Percentiles rank a stretch among this genome's conserved stretches.
Conservation (phyloP, 1,140 invertebrate species). For the Drosophila virilis region DNA sequence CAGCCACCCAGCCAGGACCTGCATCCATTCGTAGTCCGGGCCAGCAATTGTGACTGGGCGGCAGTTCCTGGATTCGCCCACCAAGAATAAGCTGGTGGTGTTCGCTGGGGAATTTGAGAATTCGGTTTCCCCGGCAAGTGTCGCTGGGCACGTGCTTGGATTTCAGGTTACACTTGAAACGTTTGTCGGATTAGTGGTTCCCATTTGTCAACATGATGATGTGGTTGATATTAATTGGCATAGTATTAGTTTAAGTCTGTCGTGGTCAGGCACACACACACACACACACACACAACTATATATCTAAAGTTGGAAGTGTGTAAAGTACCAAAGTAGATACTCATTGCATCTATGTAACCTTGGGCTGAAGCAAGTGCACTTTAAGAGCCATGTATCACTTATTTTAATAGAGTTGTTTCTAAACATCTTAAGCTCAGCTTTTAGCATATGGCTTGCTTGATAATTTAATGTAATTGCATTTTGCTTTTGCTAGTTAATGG, state of each 20-base stretch:
- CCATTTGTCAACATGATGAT: conserved; percentile 76
- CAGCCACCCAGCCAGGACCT: conserved; percentile 4
- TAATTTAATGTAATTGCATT: conserved; percentile 2
- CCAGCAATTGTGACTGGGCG: conserved; percentile 1
- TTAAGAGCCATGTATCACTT: conserved; percentile 1
- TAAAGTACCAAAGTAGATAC: conserved; percentile 1
- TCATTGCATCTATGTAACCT: conserved; percentile 11
- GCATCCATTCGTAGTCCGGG: background rate
- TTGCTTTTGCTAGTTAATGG: conserved; percentile 7
- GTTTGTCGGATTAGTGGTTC: conserved; percentile 66
- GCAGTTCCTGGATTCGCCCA: conserved; percentile 36
- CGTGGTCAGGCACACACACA: conserved; percentile 8
- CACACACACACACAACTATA: background rate
- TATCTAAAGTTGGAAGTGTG: background rate
- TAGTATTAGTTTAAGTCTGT: conserved; percentile 57
- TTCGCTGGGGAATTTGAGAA: conserved; percentile 66
- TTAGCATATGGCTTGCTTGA: background rate
- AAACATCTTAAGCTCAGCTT: background rate
- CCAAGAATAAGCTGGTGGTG: background rate
- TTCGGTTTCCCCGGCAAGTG: conserved; percentile 34
- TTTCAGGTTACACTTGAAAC: conserved; percentile 61
- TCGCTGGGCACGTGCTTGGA: conserved; percentile 71
- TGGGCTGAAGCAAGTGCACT: conserved; percentile 1
- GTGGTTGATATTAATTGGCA: conserved; percentile 72
- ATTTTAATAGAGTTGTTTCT: conserved; percentile 1